A percentile compares a stretch with the other conserved stretches of the same genome.
Evolutionary conservation across 2,797 vertebrate species (phyloP).

Genomic region (Fringilla coelebs): DNA sequence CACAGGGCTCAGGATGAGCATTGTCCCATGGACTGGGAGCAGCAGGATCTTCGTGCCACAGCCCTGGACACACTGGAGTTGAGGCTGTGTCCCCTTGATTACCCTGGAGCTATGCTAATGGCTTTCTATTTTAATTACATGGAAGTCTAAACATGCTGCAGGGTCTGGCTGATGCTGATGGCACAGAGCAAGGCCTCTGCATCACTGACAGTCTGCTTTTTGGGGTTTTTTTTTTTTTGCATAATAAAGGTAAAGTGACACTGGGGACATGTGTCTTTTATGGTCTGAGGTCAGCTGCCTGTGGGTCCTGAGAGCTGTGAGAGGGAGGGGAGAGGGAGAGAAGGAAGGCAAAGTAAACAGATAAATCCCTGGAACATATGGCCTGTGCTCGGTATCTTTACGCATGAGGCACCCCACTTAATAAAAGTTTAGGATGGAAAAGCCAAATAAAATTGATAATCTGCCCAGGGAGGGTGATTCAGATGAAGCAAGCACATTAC

Average conservation of each 20-base stretch:
- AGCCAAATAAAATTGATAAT: slow-evolving; percentile 68
- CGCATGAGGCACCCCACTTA: slow-evolving; percentile 58
- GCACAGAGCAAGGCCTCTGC: background rate
- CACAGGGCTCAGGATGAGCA: fast-evolving
- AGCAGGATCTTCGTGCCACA: background rate
- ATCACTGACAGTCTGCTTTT: background rate
- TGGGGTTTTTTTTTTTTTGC: background rate
- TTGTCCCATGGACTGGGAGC: fast-evolving
- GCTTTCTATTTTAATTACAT: slow-evolving; percentile 33
- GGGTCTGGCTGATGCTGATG: background rate
- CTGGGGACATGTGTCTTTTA: slow-evolving; percentile 14
- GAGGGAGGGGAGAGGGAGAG: background rate
- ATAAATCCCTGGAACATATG: slow-evolving; percentile 62
- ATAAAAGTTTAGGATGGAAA: slow-evolving; percentile 68
- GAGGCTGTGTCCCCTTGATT: background rate
- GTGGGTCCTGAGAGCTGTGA: background rate
- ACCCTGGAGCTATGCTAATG: slow-evolving; percentile 35
- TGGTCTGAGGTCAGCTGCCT: background rate
- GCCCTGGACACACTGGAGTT: background rate
- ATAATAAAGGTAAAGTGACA: slow-evolving; percentile 18
- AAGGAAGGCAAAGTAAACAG: slow-evolving; percentile 59
- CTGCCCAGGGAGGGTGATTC: slow-evolving; percentile 67
- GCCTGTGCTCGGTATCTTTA: slow-evolving; percentile 42
- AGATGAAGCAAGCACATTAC: slow-evolving; percentile 62
- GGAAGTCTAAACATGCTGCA: background rate